Percentiles rank a stretch among this genome's conserved stretches.
Conservation (phyloP, 2,888 invertebrate genomes). For the Ischnura elegans region DNA sequence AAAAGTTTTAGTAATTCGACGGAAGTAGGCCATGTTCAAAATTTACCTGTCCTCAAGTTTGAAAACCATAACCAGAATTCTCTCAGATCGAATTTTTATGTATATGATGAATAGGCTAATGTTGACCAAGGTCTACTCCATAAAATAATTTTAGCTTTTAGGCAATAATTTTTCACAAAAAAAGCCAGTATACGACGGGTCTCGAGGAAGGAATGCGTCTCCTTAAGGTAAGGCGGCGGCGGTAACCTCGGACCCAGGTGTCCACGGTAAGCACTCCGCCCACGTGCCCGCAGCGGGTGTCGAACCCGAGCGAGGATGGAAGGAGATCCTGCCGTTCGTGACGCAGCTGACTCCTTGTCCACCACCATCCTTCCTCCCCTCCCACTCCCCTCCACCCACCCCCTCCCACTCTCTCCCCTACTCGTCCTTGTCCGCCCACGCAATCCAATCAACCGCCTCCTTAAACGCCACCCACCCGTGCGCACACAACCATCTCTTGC, state of each 20-base stretch:
- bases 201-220: no score
- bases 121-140: no score
- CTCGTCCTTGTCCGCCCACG: slow-evolving; percentile 50
- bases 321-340: neutral
- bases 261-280: slow-evolving; percentile 27
- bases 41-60: no score
- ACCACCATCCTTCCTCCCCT: neutral
- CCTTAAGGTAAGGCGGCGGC: neutral
- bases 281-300: slow-evolving; percentile 63
- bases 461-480: neutral
- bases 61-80: no score
- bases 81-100: no score
- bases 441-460: slow-evolving; percentile 43
- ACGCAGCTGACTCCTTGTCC: slow-evolving; percentile 41
- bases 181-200: no score
- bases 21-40: no score
- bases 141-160: no score
- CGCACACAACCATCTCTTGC: neutral
- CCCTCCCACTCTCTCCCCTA: neutral
- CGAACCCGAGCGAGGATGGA: slow-evolving; percentile 27
- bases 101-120: no score
- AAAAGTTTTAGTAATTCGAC: no score
- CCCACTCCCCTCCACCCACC: neutral
- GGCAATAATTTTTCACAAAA: no score
- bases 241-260: slow-evolving; percentile 37